Conservation (phyloP, 2,113 vertebrate genomes). For the Hydrochoerus hydrochaeris region DNA sequence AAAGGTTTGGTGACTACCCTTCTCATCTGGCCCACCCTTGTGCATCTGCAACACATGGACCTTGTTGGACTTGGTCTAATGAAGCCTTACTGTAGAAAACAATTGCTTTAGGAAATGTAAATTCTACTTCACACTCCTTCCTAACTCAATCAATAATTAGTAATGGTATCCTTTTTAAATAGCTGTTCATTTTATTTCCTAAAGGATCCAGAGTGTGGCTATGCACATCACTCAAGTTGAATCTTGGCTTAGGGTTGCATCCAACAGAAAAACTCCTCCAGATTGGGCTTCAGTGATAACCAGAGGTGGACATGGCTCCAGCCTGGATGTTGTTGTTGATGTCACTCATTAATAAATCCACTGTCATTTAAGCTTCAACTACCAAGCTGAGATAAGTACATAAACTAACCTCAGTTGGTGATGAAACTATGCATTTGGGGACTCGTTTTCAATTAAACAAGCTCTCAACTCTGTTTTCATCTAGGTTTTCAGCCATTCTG, state of each 20-base stretch:
- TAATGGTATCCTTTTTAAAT: neutral
- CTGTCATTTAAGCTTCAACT: neutral
- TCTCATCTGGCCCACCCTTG: neutral
- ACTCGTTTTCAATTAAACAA: constrained; percentile 22
- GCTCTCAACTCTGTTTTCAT: neutral
- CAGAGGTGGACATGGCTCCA: neutral
- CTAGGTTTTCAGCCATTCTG: neutral
- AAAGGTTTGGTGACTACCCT: neutral
- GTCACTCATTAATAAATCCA: neutral
- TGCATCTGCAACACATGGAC: neutral
- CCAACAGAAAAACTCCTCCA: neutral
- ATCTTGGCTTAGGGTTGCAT: neutral
- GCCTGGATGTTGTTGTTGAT: neutral
- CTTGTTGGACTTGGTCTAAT: neutral
- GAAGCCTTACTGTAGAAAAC: neutral
- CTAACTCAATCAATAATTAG: neutral
- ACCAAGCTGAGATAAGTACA: neutral
- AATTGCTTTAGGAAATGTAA: neutral
- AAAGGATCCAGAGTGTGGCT: neutral
- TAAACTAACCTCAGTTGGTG: neutral
- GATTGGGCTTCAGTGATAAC: neutral
- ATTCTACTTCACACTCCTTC: neutral
- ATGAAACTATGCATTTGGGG: neutral
- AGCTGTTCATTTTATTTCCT: neutral
- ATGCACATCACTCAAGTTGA: neutral